Conservation (phyloP, 2,888 invertebrate genomes). For the Cacoxenus indagator region DNA sequence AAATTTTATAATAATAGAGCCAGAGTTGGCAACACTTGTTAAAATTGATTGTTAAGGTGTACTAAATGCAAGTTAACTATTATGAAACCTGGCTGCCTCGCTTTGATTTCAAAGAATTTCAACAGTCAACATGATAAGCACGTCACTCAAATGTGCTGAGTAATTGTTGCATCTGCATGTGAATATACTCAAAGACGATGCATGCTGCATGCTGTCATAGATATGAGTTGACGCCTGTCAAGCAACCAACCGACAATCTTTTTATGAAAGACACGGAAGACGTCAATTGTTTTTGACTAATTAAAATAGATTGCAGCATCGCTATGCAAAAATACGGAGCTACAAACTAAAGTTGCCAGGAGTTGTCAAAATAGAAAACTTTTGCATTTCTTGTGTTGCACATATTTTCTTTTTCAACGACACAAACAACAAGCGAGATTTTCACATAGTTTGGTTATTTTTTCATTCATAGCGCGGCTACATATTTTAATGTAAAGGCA, state of each 20-base stretch:
- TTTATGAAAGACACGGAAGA: slow-evolving; percentile 44
- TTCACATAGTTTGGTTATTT: slow-evolving; percentile 28
- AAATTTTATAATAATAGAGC: neutral
- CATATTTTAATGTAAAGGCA: slow-evolving; percentile 5
- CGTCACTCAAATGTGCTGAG: neutral
- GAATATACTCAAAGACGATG: neutral
- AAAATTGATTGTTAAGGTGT: neutral
- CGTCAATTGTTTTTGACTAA: slow-evolving; percentile 29
- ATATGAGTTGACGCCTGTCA: slow-evolving; percentile 1
- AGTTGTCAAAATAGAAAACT: slow-evolving; percentile 19
- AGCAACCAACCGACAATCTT: neutral
- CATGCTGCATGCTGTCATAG: slow-evolving; percentile 4
- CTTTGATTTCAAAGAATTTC: neutral
- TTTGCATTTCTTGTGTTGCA: slow-evolving; percentile 40
- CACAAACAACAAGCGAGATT: neutral
- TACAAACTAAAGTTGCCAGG: slow-evolving; percentile 6
- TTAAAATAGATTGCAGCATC: slow-evolving; percentile 35
- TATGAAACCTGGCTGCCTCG: neutral
- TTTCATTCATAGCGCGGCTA: no score
- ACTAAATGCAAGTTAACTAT: neutral
- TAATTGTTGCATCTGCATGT: neutral
- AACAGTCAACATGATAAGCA: neutral
- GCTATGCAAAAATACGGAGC: neutral
- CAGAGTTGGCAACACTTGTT: neutral
- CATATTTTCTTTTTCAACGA: neutral